Evolutionary conservation across 2,888 invertebrate species (phyloP), one percentile per base, ranked within the genome.

Genomic region (Drosophila suboccidentalis): DNA sequence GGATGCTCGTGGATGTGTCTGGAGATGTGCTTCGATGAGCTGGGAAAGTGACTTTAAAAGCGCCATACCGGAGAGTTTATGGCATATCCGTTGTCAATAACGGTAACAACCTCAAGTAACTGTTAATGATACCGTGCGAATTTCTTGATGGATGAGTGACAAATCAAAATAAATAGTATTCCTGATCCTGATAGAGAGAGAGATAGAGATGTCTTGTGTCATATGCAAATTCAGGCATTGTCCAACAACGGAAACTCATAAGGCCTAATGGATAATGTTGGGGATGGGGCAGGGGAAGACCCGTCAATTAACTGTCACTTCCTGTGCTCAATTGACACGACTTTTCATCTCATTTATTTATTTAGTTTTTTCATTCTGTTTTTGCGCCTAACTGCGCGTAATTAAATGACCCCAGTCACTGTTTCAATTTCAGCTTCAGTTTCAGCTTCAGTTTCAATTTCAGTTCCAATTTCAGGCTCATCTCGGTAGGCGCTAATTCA

Each of bases 1-100:
- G 60, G 75, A 71, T 65, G 59, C 77, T 75, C 59, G 49, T 78
- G 63, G 79, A 64, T 75, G 67, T 63, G 69, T 32, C 50, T 46
- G 54, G 54, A 39, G 54, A 39, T 70, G 61, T 66, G 61, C 54
- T 34, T 58, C 53, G 58, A 57, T 59, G 62, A 47, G 71, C 89
- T 86, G 86, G 88, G 86, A 86, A 86, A 89, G 29, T 89, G 86
- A 86, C 86, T 86, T 76, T 68, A 71, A 84, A 82, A 86, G 89
- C 89, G 87, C 86, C 89, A 89, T 71, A 54, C 47, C 6, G 26
- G 10, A 51, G 34, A 8, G 19, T 15, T 29, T 17, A 46, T 50
- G 70, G 51, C 59, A 79, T 76, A 80, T 86, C 85, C 85, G 82
- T 76, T 86, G 85, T 87, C 89, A 89, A 89, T 86, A 84, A 82